These are phyloP conservation scores for Caranx melampygus DNA, from an alignment of 2,113 vertebrate species.

Conservation along the genomic window DNA sequence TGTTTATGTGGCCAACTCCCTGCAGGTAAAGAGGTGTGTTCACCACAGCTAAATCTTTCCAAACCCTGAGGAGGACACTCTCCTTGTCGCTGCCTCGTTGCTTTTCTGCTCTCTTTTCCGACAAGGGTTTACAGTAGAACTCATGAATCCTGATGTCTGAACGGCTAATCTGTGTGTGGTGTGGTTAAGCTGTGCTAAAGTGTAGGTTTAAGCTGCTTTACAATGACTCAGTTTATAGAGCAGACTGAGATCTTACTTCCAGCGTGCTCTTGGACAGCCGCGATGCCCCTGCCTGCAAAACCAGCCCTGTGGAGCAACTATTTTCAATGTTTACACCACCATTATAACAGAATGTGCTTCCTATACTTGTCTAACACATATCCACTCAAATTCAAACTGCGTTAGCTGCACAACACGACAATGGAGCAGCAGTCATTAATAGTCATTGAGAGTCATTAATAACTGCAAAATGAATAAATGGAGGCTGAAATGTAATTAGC, in stretches of 20 bases:
- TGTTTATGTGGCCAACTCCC: conserved; percentile 6
- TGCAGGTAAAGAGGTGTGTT: conserved; percentile 44
- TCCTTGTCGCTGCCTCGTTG: neutral
- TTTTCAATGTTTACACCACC: neutral
- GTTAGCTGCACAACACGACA: neutral
- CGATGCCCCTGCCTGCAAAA: neutral
- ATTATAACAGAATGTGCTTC: neutral
- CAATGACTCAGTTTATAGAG: conserved; percentile 31
- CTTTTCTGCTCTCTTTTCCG: neutral
- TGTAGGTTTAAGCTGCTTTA: conserved; percentile 59
- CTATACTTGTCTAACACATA: neutral
- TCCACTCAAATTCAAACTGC: neutral
- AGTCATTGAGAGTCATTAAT: no score
- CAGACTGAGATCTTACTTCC: neutral
- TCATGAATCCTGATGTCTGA: conserved; percentile 29
- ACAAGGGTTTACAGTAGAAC: conserved; percentile 37
- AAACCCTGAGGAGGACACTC: conserved; percentile 8
- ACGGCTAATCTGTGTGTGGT: conserved; percentile 45
- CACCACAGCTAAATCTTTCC: neutral
- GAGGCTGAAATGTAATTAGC: neutral
- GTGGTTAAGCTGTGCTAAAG: conserved; percentile 37
- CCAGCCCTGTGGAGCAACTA: neutral
- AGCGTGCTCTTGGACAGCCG: neutral
- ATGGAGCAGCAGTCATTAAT: neutral
- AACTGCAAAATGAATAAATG: neutral